Percentiles rank a stretch among this genome's conserved stretches.
Conservation (phyloP, 2,888 invertebrate species). For the Chorisops tibialis region DNA sequence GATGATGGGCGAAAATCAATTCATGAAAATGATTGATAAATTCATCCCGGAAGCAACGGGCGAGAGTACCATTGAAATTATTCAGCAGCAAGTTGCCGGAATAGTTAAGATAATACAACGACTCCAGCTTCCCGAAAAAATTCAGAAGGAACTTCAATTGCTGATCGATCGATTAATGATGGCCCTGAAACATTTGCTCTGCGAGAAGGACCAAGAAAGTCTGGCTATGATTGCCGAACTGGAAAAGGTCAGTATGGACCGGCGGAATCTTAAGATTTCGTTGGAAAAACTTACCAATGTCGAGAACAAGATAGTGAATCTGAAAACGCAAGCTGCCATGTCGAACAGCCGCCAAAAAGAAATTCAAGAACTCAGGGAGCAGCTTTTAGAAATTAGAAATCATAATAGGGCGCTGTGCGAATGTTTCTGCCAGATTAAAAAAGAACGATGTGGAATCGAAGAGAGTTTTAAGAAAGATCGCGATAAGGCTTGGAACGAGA, state of each 20-base stretch:
- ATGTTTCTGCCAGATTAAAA: not conserved
- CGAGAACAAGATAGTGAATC: not conserved
- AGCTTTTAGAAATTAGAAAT: not conserved
- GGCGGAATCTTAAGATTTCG: not conserved
- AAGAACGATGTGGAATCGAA: not conserved
- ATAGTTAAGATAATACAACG: not conserved
- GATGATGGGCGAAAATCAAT: not conserved
- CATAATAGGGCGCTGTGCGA: not conserved
- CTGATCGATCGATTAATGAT: not conserved
- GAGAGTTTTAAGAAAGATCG: not conserved
- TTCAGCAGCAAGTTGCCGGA: not conserved
- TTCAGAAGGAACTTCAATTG: not conserved
- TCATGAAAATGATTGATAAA: no score
- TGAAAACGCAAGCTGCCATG: conserved; percentile 5
- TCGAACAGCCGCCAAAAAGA: not conserved
- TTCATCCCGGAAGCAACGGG: not conserved
- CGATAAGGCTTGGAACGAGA: not conserved
- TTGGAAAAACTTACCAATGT: conserved; percentile 4
- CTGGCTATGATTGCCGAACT: not conserved
- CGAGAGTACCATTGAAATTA: not conserved
- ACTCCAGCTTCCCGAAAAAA: not conserved
- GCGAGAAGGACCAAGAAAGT: conserved; percentile 1
- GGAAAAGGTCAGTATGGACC: conserved; percentile 6
- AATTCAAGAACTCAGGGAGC: not conserved
- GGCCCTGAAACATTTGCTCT: not conserved